Evolutionary conservation across 2,888 invertebrate species (phyloP).

Genomic region (Stenotaenia linearis): DNA sequence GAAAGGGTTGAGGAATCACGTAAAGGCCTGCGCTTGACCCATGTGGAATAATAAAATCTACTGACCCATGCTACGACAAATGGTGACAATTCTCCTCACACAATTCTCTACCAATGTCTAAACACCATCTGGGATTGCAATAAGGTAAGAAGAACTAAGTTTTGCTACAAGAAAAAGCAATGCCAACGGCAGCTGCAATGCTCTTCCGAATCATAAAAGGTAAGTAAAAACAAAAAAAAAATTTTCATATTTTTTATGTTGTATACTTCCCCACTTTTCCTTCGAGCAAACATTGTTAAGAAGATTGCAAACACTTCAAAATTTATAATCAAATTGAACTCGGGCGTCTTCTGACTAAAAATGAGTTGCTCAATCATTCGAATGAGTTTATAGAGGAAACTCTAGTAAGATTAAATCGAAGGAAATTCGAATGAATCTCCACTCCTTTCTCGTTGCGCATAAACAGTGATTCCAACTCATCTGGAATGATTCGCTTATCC

Average conservation of each 20-base stretch:
- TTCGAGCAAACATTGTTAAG: not conserved
- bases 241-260: not conserved
- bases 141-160: not conserved
- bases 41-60: conserved; percentile 11
- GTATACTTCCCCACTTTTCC: not conserved
- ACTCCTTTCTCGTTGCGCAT: not conserved
- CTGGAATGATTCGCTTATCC: conserved; percentile 3
- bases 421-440: not conserved
- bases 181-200: not conserved
- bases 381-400: not conserved
- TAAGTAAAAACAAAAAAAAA: not conserved
- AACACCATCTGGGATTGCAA: conserved; percentile 23
- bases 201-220: not conserved
- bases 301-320: not conserved
- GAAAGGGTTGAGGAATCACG: not conserved
- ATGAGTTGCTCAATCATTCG: not conserved
- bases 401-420: not conserved
- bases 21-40: not conserved
- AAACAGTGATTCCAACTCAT: not conserved
- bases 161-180: not conserved
- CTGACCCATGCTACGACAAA: not conserved
- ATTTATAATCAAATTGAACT: not conserved
- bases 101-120: not conserved
- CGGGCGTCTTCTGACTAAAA: not conserved
- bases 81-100: conserved; percentile 19